Percentiles rank a stretch among this genome's conserved stretches.
Conservation (phyloP, 2,113 vertebrate genomes). For the Ictalurus punctatus region DNA sequence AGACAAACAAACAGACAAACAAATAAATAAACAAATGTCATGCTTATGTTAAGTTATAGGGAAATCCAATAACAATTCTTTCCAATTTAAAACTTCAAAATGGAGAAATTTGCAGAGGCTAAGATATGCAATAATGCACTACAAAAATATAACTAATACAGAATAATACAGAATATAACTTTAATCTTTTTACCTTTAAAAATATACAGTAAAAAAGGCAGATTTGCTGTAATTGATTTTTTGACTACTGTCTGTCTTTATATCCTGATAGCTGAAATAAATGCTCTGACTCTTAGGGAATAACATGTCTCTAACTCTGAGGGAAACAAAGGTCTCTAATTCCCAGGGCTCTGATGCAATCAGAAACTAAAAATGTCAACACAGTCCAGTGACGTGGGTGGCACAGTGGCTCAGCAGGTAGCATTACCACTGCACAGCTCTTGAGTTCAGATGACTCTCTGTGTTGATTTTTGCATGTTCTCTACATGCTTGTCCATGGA, state of each 20-base stretch:
- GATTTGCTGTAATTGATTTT: neutral
- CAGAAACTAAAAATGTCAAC: slow-evolving; percentile 17
- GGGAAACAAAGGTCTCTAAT: neutral
- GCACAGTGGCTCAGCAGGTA: neutral
- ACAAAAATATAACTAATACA: neutral
- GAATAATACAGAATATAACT: too few species aligned
- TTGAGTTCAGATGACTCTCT: neutral
- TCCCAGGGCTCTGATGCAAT: slow-evolving; percentile 1
- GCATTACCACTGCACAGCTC: neutral
- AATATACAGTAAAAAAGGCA: neutral
- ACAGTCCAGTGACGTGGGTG: neutral
- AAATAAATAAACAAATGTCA: neutral
- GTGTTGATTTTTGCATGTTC: neutral
- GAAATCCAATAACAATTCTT: neutral
- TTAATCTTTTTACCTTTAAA: neutral
- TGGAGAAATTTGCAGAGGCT: neutral
- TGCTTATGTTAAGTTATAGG: neutral
- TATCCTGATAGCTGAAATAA: neutral
- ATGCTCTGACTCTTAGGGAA: neutral
- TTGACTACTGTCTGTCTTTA: neutral
- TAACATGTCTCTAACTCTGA: too few species aligned
- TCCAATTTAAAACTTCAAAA: neutral
- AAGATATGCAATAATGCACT: neutral
- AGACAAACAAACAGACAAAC: neutral
- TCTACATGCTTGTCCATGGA: neutral